Evolutionary conservation across 2,113 vertebrate genomes (phyloP), one percentile per base, ranked within the genome.

Genomic region (Plotosus lineatus): DNA sequence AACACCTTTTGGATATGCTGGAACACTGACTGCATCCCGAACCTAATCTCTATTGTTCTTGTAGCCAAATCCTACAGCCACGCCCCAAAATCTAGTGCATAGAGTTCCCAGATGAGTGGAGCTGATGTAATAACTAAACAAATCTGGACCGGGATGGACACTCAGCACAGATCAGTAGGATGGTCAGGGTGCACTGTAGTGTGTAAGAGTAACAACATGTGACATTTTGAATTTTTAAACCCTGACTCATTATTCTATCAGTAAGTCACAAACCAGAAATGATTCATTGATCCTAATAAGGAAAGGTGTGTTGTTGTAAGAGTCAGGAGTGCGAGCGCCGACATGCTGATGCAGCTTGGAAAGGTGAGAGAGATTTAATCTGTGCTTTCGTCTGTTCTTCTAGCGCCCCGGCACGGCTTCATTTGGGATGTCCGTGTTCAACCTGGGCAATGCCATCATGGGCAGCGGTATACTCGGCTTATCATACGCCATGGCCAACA

Each of bases 361-460:
- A 48, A 36, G 36, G 3, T 42, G 14, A 6, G 17, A 6, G 17
- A 0, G 0, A 3, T 44, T 69, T 55, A 48, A 68, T 77, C 33
- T 66, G 3, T 23, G 9, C 19, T 23, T 69, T 36, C 23, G 33
- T 44, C 46, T 90, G 33, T 91, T 74, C 77, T 90, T 76, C 38
- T 88, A 99, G 97, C 94, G 96, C 90, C 94, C 95, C 65, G 98
- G 98, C 83, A 97, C 93, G 33, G 96, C 97, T 68, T 97, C 98
- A 76, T 99, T 99, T 68, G 98, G 98, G 88, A 99, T 99, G 96
- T 99, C 98, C 55, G 96, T 98, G 84, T 99, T 99, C 93, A 99
- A 99, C 90, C 94, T 99, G 90, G 97, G 97, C 88, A 99, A 99
- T 89, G 97, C 96, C 91, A 99, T 99, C 92, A 98, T 99, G 95